A percentile compares a stretch with the other conserved stretches of the same genome.
Evolutionary conservation across 2,113 vertebrate species (phyloP).

Genomic region (Falcunculus frontatus): DNA sequence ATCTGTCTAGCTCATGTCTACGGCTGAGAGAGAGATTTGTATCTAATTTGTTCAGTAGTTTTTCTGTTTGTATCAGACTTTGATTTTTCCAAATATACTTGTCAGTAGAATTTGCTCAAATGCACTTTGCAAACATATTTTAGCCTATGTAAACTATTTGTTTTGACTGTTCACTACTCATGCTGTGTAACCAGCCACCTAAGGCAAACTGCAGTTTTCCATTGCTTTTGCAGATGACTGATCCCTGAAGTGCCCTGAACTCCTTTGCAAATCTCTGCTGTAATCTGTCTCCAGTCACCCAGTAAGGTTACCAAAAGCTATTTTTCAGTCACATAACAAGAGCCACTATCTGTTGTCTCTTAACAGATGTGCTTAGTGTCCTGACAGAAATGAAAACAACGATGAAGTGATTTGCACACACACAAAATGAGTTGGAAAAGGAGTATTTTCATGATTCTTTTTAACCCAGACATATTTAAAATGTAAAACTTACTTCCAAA

Average conservation of each 20-base stretch:
- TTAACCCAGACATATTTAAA: neutral
- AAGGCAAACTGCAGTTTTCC: constrained; percentile 36
- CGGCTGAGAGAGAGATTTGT: neutral
- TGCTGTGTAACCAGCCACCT: constrained; percentile 16
- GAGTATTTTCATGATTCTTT: neutral
- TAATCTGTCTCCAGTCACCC: constrained; percentile 12
- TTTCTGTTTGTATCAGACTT: neutral
- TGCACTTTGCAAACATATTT: neutral
- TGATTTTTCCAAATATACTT: constrained; percentile 27
- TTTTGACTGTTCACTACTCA: constrained; percentile 34
- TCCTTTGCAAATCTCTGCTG: neutral
- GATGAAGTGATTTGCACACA: neutral
- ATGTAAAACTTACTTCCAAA: neutral
- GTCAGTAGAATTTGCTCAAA: constrained; percentile 34
- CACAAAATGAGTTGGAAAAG: neutral
- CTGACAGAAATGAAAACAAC: neutral
- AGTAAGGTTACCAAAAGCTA: neutral
- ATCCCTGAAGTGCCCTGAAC: neutral
- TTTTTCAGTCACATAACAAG: neutral
- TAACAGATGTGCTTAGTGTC: neutral
- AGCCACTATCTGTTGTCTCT: neutral
- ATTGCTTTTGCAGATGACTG: constrained; percentile 36
- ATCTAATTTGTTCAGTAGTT: neutral
- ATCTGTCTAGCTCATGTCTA: neutral
- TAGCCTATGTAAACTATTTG: constrained; percentile 27